These are phyloP conservation scores for Eumaeus atala DNA, from an alignment of 1,140 invertebrate genomes.

Conservation along the genomic window DNA sequence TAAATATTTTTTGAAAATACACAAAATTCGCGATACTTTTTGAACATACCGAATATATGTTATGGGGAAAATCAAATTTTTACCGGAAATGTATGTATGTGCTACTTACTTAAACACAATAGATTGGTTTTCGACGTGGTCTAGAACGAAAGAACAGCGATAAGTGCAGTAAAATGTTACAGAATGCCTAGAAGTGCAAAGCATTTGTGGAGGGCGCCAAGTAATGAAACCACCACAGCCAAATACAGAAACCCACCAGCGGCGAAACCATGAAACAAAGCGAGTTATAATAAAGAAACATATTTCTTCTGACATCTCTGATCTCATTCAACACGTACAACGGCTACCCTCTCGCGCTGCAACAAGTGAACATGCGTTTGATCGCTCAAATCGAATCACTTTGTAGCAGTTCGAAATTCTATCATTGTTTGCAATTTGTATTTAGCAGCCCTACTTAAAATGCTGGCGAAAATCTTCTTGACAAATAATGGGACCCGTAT, in stretches of 20 bases:
- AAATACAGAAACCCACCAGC: background rate
- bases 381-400: conserved; percentile 15
- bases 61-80: no score
- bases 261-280: conserved; percentile 31
- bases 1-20: no score
- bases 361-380: conserved; percentile 8
- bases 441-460: no score
- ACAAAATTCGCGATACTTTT: no score
- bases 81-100: no score
- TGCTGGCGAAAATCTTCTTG: no score
- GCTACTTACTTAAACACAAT: background rate
- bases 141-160: conserved; percentile 28
- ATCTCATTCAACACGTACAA: conserved; percentile 20
- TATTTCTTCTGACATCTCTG: conserved; percentile 57
- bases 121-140: conserved; percentile 24
- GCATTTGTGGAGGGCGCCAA: conserved; percentile 3
- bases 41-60: no score
- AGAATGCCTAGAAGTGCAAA: conserved; percentile 28
- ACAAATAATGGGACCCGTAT: no score
- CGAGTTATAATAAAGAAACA: conserved; percentile 61
- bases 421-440: no score
- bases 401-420: no score
- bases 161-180: conserved; percentile 24
- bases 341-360: conserved; percentile 5
- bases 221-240: no score